Base-by-base conservation (phyloP, 1,140 invertebrate genomes). In the Archegozetes longisetosus region DNA sequence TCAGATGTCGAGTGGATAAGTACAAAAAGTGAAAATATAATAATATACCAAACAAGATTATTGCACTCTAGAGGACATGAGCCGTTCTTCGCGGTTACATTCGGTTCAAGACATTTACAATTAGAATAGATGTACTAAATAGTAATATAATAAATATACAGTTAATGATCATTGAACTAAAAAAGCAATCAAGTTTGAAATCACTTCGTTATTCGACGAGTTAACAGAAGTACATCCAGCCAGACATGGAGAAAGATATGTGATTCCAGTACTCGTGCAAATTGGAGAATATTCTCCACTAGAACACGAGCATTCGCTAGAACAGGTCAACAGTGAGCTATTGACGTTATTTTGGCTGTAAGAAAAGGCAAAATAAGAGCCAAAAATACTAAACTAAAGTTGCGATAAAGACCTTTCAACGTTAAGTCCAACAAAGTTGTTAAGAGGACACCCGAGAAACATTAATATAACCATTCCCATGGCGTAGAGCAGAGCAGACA, bases 1-100 rank as follows among this genome's bases (percentile, higher is more conserved):
- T 93, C 88, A 24, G 84, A 86, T 25, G 86, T 92, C 46, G 88
- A 89, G 72, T 92, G 88, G 61, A 89, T 84, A 72, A 92, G 86
- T 68, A 90, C 88, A 70, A 88, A 83, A 50, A 88, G 75, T 2
- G 86, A 88, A 74, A 91, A 90, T 25, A 91, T 76, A 58, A 84
- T 77, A 65, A 91, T 83, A 71, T 91, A 93, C 69, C 81, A 77
- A 68, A 84, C 80, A 66, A 89, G 86, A 70, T 83, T 84, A 62
- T 76, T 75, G 73, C 86, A 90, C 61, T 84, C 76, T n/a, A 80
- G 76, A 61, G 81, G 78, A 73, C 88, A 91, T 69, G 84, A 83
- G 56, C 86, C 86, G 59, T 79, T 80, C 56, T 71, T 74, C n/a
- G 80, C 80, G 32, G 64, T 64, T 0, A 63, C 63, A 51, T 63